Conservation (phyloP, 2,113 vertebrate genomes). For the Grallaria varia region DNA sequence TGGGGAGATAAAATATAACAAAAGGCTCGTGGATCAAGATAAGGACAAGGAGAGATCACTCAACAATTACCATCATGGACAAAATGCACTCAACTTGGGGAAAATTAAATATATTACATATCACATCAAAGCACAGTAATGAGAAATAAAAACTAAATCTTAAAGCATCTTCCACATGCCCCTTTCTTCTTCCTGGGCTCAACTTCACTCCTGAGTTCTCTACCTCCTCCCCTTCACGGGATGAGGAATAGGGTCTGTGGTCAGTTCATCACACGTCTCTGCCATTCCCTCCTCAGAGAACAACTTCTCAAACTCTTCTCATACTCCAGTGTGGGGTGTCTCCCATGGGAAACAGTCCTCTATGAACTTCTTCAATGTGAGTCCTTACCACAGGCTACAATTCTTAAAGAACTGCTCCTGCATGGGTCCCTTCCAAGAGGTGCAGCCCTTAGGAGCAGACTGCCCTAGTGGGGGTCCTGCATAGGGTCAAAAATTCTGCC, state of each 20-base stretch:
- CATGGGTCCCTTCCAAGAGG: background rate
- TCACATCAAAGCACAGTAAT: background rate
- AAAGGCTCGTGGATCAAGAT: background rate
- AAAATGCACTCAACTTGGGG: background rate
- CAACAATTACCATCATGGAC: background rate
- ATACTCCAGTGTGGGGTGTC: accelerated
- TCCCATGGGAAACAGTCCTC: background rate
- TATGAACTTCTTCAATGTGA: background rate
- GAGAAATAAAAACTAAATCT: background rate
- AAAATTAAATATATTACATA: background rate
- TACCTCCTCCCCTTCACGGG: background rate
- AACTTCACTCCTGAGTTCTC: background rate
- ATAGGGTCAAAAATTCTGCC: background rate
- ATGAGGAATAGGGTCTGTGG: background rate
- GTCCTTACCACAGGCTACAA: background rate
- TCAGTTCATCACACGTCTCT: background rate
- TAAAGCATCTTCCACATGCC: background rate
- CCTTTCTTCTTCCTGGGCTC: background rate
- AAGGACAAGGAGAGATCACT: background rate
- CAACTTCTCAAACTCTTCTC: background rate
- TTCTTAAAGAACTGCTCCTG: background rate
- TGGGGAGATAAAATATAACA: background rate
- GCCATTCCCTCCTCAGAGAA: background rate
- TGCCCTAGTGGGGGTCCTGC: too few relatives aligned
- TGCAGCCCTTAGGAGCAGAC: background rate